Percentiles rank a stretch among this genome's conserved stretches.
Conservation (phyloP, 2,888 invertebrate genomes). For the Meiosimyza platycephala region DNA sequence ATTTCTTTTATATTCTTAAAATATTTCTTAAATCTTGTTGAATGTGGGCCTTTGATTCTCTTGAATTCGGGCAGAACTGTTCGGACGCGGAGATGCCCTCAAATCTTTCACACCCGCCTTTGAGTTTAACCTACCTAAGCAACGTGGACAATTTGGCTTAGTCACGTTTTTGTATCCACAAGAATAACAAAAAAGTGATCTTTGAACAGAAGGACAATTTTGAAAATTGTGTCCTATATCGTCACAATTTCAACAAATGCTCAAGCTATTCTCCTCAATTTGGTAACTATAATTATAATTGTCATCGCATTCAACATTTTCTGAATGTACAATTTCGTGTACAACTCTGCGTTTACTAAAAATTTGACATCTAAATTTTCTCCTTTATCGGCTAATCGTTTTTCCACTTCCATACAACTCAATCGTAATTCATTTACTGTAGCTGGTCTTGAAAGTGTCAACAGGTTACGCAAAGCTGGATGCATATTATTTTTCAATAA, state of each 20-base stretch:
- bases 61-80: background rate
- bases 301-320: background rate
- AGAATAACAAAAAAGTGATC: slow-evolving; percentile 27
- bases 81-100: slow-evolving; percentile 1
- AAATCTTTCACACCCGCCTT: slow-evolving; percentile 5
- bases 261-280: slow-evolving; percentile 13
- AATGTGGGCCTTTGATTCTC: background rate
- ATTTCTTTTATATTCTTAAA: background rate
- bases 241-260: slow-evolving; percentile 22
- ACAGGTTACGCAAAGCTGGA: slow-evolving; percentile 15
- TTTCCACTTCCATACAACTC: slow-evolving; percentile 13
- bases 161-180: slow-evolving; percentile 23
- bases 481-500: slow-evolving; percentile 18
- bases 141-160: background rate
- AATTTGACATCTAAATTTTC: slow-evolving; percentile 13
- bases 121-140: slow-evolving; percentile 5
- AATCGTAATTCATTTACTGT: slow-evolving; percentile 11
- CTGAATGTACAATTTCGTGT: background rate
- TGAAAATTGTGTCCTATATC: slow-evolving; percentile 21
- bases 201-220: slow-evolving; percentile 22
- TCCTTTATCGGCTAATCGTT: slow-evolving; percentile 3
- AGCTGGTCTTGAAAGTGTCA: slow-evolving; percentile 3
- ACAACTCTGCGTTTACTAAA: background rate
- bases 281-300: background rate
- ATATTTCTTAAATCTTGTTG: background rate